These are phyloP conservation scores for Cromileptes altivelis DNA, from an alignment of 2,113 vertebrate species.

Conservation along the genomic window DNA sequence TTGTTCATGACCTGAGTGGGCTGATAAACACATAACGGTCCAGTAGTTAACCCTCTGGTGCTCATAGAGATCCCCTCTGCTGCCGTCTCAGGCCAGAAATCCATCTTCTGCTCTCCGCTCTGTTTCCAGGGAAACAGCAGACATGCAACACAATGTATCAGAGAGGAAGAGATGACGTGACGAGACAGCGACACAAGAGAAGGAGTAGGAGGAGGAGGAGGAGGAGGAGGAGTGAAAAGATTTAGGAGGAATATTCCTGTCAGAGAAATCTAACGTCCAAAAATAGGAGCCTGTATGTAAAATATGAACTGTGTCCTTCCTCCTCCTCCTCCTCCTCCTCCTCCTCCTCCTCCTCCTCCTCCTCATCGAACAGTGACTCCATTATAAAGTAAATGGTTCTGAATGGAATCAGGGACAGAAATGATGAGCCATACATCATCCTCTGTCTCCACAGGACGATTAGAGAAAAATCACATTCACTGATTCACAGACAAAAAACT, in stretches of 20 bases:
- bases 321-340: background rate
- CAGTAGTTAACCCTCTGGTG: background rate
- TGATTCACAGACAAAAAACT: background rate
- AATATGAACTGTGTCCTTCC: background rate
- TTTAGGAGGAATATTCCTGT: slow-evolving; percentile 30
- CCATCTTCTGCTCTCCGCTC: slow-evolving; percentile 42
- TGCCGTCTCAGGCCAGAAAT: slow-evolving; percentile 25
- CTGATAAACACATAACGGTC: too few relatives aligned
- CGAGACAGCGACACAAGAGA: slow-evolving; percentile 35
- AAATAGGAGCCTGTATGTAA: slow-evolving; percentile 36
- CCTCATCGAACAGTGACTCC: background rate
- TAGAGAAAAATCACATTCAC: background rate
- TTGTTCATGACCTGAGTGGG: too few relatives aligned
- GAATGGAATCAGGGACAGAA: background rate
- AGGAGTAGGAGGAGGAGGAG: slow-evolving; percentile 15
- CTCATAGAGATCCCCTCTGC: slow-evolving; percentile 13
- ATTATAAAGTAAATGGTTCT: background rate
- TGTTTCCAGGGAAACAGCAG: slow-evolving; percentile 76
- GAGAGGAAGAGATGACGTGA: slow-evolving; percentile 39
- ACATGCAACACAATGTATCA: slow-evolving; percentile 44
- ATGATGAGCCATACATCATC: background rate
- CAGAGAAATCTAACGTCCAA: slow-evolving; percentile 19
- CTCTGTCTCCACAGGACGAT: background rate
- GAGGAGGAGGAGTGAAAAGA: slow-evolving; percentile 3
- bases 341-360: background rate